These are phyloP conservation scores for Endotricha flammealis DNA, from an alignment of 2,888 invertebrate genomes.

Conservation along the genomic window DNA sequence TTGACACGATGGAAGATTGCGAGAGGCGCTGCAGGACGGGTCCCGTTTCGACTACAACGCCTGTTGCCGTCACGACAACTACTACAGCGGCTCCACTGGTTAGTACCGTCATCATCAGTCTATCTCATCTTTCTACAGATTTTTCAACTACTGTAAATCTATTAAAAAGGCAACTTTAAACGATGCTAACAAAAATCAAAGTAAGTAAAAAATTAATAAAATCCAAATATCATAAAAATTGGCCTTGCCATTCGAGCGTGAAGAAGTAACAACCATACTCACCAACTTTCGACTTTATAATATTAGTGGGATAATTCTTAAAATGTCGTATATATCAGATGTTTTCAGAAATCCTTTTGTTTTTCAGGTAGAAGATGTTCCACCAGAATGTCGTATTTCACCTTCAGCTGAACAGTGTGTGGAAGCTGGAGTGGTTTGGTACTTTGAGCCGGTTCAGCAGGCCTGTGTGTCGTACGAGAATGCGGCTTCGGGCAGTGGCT, in stretches of 20 bases:
- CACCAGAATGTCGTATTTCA: conserved; percentile 34
- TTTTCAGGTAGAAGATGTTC: conserved; percentile 27
- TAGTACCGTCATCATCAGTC: no score
- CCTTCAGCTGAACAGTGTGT: conserved; percentile 37
- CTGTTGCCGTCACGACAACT: conserved; percentile 23
- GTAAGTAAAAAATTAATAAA: no score
- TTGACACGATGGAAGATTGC: conserved; percentile 80
- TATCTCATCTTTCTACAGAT: no score
- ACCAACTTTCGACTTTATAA: no score
- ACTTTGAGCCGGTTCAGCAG: conserved; percentile 59
- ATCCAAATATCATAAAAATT: no score
- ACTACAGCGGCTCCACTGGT: conserved; percentile 27
- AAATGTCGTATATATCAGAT: no score
- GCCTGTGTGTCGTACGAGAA: conserved; percentile 41
- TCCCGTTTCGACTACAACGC: conserved; percentile 18
- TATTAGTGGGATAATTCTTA: no score
- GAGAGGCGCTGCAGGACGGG: conserved; percentile 75
- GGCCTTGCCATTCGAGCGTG: no score
- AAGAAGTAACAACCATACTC: no score
- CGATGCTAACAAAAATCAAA: no score
- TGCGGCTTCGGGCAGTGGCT: conserved; percentile 64
- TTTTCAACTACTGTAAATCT: no score
- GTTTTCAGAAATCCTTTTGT: not conserved
- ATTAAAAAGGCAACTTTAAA: no score
- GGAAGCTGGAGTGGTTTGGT: conserved; percentile 45